These are phyloP conservation scores for Drosophila takahashii DNA, from an alignment of 1,140 invertebrate species.

Conservation along the genomic window DNA sequence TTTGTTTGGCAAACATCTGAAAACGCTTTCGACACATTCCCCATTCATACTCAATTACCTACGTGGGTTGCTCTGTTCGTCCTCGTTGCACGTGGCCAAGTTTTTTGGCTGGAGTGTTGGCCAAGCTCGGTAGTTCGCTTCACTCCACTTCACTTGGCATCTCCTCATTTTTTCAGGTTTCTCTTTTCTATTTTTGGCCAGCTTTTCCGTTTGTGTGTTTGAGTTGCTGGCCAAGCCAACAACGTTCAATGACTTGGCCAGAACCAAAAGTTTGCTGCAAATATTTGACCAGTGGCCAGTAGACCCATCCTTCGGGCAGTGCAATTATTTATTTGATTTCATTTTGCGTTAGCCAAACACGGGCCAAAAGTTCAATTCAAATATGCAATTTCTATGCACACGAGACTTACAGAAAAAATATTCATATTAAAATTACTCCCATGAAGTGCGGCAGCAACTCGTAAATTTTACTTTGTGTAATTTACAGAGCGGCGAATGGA, in stretches of 20 bases:
- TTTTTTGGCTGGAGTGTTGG: conserved; percentile 28
- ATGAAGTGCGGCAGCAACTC: conserved; percentile 34
- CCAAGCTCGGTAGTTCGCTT: conserved; percentile 9
- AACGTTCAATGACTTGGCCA: conserved; percentile 77
- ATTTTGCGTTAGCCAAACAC: conserved; percentile 46
- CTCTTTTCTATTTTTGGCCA: conserved; percentile 4
- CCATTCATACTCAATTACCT: conserved; percentile 82
- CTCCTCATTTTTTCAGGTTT: conserved; percentile 7
- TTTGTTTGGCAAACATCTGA: conserved; percentile 77
- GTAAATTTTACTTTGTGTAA: conserved; percentile 76
- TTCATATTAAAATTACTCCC: conserved; percentile 65
- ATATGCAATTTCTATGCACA: conserved; percentile 53
- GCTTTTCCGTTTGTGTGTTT: conserved; percentile 40
- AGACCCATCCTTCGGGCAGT: conserved; percentile 38
- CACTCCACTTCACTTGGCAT: conserved; percentile 22
- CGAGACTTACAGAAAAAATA: conserved; percentile 59
- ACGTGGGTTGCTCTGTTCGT: conserved; percentile 40
- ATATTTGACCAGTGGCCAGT: conserved; percentile 76
- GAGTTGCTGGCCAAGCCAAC: conserved; percentile 54
- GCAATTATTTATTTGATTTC: conserved; percentile 81
- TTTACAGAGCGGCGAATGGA: conserved; percentile 38
- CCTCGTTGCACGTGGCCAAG: conserved; percentile 38
- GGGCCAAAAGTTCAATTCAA: conserved; percentile 40
- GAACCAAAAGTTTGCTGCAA: conserved; percentile 75
- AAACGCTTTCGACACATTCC: conserved; percentile 80